A percentile compares a stretch with the other conserved stretches of the same genome.
These are phyloP conservation scores for Drosophila kurseongensis DNA, from an alignment of 1,140 invertebrate genomes.

Conservation along the genomic window DNA sequence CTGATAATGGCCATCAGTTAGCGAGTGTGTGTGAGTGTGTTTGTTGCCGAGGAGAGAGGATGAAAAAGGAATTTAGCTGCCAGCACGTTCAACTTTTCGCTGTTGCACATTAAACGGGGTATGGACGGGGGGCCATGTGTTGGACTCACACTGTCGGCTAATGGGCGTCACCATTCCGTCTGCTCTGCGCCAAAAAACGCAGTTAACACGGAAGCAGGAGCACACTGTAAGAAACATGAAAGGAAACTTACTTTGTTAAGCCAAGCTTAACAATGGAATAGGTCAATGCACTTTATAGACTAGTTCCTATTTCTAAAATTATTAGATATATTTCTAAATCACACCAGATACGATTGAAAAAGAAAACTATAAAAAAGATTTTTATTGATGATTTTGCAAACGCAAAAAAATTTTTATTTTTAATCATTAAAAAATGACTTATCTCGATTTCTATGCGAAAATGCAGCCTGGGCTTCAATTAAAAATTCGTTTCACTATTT, in stretches of 20 bases:
- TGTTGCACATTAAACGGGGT: slow-evolving; percentile 59
- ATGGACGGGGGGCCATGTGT: slow-evolving; percentile 1
- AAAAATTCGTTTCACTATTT: too few relatives aligned
- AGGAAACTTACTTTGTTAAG: not conserved
- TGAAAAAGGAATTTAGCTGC: slow-evolving; percentile 39
- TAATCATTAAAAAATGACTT: too few relatives aligned
- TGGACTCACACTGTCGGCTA: slow-evolving; percentile 28
- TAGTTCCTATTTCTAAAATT: too few relatives aligned
- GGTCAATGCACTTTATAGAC: too few relatives aligned
- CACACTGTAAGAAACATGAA: not conserved
- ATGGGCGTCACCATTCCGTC: slow-evolving; percentile 68
- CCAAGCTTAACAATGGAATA: too few relatives aligned
- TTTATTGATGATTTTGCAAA: too few relatives aligned
- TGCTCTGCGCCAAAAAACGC: slow-evolving; percentile 35
- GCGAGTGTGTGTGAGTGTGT: slow-evolving; percentile 31
- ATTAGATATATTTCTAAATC: too few relatives aligned
- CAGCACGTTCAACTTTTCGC: slow-evolving; percentile 68
- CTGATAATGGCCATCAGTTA: slow-evolving; percentile 74
- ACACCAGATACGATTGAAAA: too few relatives aligned
- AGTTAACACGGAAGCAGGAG: slow-evolving; percentile 4
- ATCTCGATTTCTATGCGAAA: too few relatives aligned
- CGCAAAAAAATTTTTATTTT: too few relatives aligned
- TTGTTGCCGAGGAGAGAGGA: slow-evolving; percentile 34
- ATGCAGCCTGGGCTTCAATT: too few relatives aligned
- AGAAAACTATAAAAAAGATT: too few relatives aligned